A percentile compares a stretch with the other conserved stretches of the same genome.
Evolutionary conservation across 2,113 vertebrate genomes (phyloP).

Genomic region (Sterna hirundo): DNA sequence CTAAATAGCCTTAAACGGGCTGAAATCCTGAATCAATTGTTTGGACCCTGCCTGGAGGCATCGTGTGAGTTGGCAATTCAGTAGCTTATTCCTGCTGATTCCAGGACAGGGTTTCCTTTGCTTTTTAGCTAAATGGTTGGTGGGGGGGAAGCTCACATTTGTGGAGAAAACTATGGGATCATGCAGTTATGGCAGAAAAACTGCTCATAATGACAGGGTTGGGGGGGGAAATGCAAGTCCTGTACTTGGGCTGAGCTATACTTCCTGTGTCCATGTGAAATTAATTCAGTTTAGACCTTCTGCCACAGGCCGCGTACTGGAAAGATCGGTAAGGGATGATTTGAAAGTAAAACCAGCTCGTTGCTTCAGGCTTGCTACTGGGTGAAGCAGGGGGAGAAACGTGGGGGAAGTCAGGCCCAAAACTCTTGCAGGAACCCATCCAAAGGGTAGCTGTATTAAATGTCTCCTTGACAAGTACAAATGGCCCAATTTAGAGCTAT

Average conservation of each 20-base stretch:
- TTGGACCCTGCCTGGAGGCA: not conserved
- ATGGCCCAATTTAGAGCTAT: not conserved
- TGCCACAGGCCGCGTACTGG: rapidly evolving
- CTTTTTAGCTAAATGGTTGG: not conserved
- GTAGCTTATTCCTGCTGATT: not conserved
- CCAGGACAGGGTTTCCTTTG: not conserved
- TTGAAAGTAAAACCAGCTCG: not conserved
- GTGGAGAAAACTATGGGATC: not conserved
- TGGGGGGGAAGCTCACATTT: rapidly evolving
- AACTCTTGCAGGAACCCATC: not conserved
- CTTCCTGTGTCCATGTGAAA: not conserved
- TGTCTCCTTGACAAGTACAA: not conserved
- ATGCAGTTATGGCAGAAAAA: not conserved
- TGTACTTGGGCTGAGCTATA: not conserved
- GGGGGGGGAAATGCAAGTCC: too few relatives aligned
- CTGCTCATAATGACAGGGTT: rapidly evolving
- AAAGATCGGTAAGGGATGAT: not conserved
- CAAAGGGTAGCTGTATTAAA: not conserved
- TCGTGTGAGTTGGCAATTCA: not conserved
- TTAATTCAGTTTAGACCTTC: not conserved
- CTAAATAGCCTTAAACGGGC: not conserved
- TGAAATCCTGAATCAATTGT: not conserved
- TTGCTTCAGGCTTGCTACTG: not conserved
- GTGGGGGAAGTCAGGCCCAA: not conserved
- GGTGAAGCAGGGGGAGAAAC: not conserved